Conservation (phyloP, 2,797 vertebrate species). For the Acipenser transmontanus region DNA sequence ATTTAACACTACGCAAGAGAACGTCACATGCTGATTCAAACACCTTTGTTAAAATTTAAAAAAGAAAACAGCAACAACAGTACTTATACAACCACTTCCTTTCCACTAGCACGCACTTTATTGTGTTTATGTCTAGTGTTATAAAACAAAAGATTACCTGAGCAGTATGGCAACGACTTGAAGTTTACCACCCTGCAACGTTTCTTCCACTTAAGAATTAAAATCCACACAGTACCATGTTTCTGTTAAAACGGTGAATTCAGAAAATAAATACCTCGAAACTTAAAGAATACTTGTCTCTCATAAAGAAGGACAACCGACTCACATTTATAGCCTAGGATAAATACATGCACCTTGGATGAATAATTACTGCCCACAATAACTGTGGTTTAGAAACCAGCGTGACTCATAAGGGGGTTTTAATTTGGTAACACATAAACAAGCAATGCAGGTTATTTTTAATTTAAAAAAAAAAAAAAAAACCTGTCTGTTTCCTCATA, state of each 20-base stretch:
- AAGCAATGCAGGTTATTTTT: conserved; percentile 46
- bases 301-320: conserved; percentile 42
- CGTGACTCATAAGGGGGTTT: conserved; percentile 64
- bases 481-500: too few relatives aligned
- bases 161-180: too few relatives aligned
- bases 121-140: too few relatives aligned
- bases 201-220: too few relatives aligned
- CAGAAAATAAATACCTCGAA: too few relatives aligned
- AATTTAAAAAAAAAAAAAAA: too few relatives aligned
- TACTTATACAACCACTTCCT: conserved; percentile 17
- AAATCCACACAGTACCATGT: too few relatives aligned
- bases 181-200: too few relatives aligned
- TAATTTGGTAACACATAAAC: conserved; percentile 65
- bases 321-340: conserved; percentile 54
- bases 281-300: conserved; percentile 22
- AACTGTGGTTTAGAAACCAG: conserved; percentile 55
- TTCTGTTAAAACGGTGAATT: too few relatives aligned
- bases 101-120: background rate
- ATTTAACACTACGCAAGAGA: background rate
- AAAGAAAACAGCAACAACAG: conserved; percentile 6
- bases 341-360: conserved; percentile 64
- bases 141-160: too few relatives aligned
- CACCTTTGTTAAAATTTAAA: background rate
- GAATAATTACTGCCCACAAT: conserved; percentile 77
- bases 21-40: conserved; percentile 1